Conservation (phyloP, 1,140 invertebrate genomes). For the Drosophila guanche region DNA sequence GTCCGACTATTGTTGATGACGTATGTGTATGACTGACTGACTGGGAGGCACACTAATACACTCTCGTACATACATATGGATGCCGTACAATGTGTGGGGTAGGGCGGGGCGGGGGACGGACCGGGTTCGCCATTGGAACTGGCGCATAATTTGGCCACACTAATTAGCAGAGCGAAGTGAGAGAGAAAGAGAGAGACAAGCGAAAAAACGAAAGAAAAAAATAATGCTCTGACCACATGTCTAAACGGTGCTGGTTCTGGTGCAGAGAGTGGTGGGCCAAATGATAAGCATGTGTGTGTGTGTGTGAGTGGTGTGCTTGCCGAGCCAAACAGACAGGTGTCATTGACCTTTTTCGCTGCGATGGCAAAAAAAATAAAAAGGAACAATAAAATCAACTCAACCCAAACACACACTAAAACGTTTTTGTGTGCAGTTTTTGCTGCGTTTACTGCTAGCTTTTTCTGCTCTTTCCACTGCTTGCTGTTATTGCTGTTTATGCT, state of each 20-base stretch:
- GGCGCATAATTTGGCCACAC: slow-evolving; percentile 76
- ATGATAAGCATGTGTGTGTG: slow-evolving; percentile 60
- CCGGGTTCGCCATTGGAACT: slow-evolving; percentile 39
- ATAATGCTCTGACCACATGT: slow-evolving; percentile 63
- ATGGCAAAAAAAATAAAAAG: slow-evolving; percentile 47
- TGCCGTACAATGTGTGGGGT: too few species aligned
- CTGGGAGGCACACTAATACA: background rate
- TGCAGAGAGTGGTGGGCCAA: slow-evolving; percentile 58
- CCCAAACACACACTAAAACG: slow-evolving; percentile 9
- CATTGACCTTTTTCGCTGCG: slow-evolving; percentile 76
- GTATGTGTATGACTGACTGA: slow-evolving; percentile 36
- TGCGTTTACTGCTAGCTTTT: slow-evolving; percentile 48
- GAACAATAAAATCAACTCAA: slow-evolving; percentile 41
- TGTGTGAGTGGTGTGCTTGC: slow-evolving; percentile 43
- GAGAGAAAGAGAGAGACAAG: background rate
- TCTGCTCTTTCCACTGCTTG: slow-evolving; percentile 12
- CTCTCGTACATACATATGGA: slow-evolving; percentile 2
- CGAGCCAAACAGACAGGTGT: slow-evolving; percentile 77
- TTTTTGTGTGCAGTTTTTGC: slow-evolving; percentile 66
- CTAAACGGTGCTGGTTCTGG: slow-evolving; percentile 29
- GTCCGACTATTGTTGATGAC: slow-evolving; percentile 77
- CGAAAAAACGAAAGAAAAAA: slow-evolving; percentile 42
- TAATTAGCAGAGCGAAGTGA: slow-evolving; percentile 54
- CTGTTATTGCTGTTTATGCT: slow-evolving; percentile 49
- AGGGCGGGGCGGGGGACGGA: too few species aligned